These are phyloP conservation scores for Octomys mimax DNA, from an alignment of 2,797 vertebrate genomes.

Conservation along the genomic window DNA sequence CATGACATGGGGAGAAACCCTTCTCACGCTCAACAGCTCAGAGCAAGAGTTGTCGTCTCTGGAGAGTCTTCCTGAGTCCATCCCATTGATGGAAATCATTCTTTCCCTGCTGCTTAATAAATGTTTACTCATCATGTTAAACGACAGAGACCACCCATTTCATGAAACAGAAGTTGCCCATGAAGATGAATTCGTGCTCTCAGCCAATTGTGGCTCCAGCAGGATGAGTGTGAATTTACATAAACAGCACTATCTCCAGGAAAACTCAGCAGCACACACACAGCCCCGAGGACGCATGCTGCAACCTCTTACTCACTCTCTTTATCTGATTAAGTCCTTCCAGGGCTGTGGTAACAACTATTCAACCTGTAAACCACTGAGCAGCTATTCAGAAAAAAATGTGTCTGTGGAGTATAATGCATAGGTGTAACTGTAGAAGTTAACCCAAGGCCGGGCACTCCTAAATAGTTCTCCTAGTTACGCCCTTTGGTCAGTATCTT, in stretches of 20 bases:
- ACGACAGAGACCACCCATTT: background rate
- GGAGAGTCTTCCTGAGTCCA: background rate
- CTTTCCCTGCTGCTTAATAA: background rate
- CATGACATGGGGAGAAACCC: background rate
- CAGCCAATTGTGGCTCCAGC: background rate
- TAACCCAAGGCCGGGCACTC: background rate
- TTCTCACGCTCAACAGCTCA: background rate
- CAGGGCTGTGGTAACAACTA: background rate
- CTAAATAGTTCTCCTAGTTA: background rate
- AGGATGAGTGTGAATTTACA: background rate
- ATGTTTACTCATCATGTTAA: constrained; percentile 43
- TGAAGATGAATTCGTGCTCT: background rate
- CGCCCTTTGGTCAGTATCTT: background rate
- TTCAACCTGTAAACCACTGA: background rate
- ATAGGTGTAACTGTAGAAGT: background rate
- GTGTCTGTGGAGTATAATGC: background rate
- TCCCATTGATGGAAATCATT: background rate
- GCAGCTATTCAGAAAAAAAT: background rate
- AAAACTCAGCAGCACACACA: background rate
- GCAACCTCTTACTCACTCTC: background rate
- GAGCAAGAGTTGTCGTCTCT: background rate
- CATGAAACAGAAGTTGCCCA: background rate
- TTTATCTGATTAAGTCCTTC: background rate
- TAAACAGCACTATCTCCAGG: background rate
- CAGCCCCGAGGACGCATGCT: background rate